Conservation (phyloP, 2,113 vertebrate species). For the Chaetops frenatus region DNA sequence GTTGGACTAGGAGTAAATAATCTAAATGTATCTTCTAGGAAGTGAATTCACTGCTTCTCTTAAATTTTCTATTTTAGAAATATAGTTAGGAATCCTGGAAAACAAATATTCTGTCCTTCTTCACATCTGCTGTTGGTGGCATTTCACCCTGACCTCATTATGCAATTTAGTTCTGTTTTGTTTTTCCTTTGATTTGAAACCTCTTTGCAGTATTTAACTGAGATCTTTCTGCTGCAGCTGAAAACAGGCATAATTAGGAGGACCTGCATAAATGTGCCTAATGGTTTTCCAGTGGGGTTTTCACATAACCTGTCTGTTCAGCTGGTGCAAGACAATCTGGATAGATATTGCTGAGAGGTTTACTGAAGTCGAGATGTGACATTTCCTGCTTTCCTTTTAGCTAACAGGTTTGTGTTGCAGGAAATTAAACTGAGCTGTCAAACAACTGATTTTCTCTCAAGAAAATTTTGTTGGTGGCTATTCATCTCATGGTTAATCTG, state of each 20-base stretch:
- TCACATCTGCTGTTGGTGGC: rapidly evolving
- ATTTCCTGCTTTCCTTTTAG: neutral
- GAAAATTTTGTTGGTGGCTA: neutral
- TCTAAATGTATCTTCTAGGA: neutral
- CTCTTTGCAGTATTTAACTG: neutral
- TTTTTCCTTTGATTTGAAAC: neutral
- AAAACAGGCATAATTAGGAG: neutral
- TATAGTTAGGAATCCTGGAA: neutral
- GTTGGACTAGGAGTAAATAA: neutral
- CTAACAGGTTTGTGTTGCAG: neutral
- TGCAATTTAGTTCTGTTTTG: neutral
- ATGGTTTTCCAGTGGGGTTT: neutral
- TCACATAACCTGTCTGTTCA: neutral
- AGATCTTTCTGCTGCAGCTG: neutral
- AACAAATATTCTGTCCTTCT: neutral
- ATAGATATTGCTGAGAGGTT: neutral
- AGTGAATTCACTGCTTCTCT: neutral
- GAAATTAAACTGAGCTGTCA: neutral
- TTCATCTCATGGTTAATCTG: neutral
- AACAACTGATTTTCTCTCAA: neutral
- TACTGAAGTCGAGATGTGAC: neutral
- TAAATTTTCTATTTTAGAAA: neutral
- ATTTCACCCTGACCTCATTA: neutral
- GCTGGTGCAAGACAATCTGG: neutral
- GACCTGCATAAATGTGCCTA: neutral